Evolutionary conservation across 2,888 invertebrate genomes (phyloP).

Genomic region (Epinotia ramella): DNA sequence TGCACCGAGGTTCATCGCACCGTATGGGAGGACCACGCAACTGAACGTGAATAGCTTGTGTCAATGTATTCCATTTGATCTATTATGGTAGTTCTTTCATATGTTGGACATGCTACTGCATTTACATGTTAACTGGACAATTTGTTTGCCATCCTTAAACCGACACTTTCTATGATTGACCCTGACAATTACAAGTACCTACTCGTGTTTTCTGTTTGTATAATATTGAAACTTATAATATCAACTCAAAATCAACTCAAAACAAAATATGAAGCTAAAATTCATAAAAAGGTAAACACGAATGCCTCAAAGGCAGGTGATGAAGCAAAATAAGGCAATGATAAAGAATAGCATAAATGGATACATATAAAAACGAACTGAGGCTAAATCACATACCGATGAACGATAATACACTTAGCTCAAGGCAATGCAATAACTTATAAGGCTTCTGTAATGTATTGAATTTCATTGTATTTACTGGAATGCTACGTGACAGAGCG

Average conservation of each 20-base stretch:
- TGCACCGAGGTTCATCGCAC: slow-evolving; percentile 49
- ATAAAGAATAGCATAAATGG: neutral
- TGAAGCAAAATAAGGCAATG: slow-evolving; percentile 1
- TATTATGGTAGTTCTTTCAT: slow-evolving; percentile 6
- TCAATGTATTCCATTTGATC: slow-evolving; percentile 28
- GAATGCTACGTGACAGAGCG: slow-evolving; percentile 28
- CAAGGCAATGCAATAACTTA: slow-evolving; percentile 43
- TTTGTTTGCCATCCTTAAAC: neutral
- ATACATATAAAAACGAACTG: slow-evolving; percentile 20
- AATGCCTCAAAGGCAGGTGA: neutral
- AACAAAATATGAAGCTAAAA: neutral
- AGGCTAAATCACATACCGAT: slow-evolving; percentile 29
- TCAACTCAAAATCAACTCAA: neutral
- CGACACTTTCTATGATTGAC: no score
- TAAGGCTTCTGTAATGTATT: slow-evolving; percentile 41
- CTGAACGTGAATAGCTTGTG: slow-evolving; percentile 36
- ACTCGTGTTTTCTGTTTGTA: neutral
- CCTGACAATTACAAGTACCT: no score
- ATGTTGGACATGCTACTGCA: slow-evolving; percentile 1
- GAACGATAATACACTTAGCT: slow-evolving; percentile 39
- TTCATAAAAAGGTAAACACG: neutral
- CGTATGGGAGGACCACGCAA: slow-evolving; percentile 27
- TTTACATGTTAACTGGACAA: neutral
- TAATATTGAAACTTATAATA: neutral
- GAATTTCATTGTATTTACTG: slow-evolving; percentile 36